Evolutionary conservation across 2,888 invertebrate genomes (phyloP), one percentile per base, ranked within the genome.

Genomic region (Erynnis tages): DNA sequence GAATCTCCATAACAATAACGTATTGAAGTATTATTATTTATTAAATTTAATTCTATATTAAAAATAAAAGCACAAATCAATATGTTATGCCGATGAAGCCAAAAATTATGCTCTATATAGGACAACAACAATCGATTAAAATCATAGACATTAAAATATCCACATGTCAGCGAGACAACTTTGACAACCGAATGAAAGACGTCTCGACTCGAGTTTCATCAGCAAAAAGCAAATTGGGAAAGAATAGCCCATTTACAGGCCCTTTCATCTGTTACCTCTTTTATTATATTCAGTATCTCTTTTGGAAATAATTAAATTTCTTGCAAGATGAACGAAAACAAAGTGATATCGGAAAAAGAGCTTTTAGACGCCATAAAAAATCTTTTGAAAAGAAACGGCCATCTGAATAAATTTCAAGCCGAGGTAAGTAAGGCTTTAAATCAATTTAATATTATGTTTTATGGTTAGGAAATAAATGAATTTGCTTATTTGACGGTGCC

Each of bases 351-450:
- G 1, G 88, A 88, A 56, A 79, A 76, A 54, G 88, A 87, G 49
- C 67, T 88, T 8, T 65, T 87, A 52, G 60, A 62, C 8, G 84
- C 85, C 23, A 82, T 89, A 58, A 87, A 82, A 68, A 81, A 80
- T 53, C 68, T 88, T 53, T 65, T 89, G 44, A 79, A 66, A 59
- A 80, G 74, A 54, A 84, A 73, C 63, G 88, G 88, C 16, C 77
- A 83, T 64, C 69, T 89, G 54, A 82, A 75, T 64, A 88, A 86
- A 73, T 65, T 89, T 52, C 82, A 82, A 57, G 85, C 88, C 1
- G 84, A 89, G 83, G 89, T 87, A 68, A 55, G 37, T 43, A 35
- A 35, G 6, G 13, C 10, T 32, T 19, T 16, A 29, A 52, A 37
- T n/a, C 29, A 44, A 37, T 52, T 44, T 32, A 17, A 27, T 30